Evolutionary conservation across 1,140 invertebrate genomes (phyloP), one percentile per base, ranked within the genome.

Genomic region (Drosophila fuyamai): DNA sequence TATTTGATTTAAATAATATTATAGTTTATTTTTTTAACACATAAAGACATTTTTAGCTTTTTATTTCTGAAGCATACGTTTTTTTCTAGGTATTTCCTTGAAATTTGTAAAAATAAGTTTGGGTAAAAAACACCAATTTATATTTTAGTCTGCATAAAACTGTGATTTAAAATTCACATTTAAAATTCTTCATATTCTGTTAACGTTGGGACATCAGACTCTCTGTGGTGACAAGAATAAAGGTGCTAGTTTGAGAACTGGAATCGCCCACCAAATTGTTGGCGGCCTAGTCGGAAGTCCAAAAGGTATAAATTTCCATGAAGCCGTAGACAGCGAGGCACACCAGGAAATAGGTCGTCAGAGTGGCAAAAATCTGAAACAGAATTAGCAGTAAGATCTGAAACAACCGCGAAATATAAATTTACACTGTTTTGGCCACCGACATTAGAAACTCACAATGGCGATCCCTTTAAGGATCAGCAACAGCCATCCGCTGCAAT

Each of bases 371-470:
- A 14, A 88, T 41, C 79, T 86, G 83, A 76, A 86, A 82, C 54
- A 76, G 38, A 79, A 86, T 82, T 58, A 79, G 44, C 76, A 78
- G 67, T 67, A 41, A 76, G 50, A 86, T 72, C 82, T 86, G 46
- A 70, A 81, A 76, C 46, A 81, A 76, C 76, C 47, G 14, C 32
- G 29, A 55, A 58, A n/a, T 13, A 62, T 65, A 14, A 43, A 58
- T 48, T 32, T 38, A 48, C n/a, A 18, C 16, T 51, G 16, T 56
- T 56, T 46, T 27, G 16, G 7, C 5, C 32, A 23, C 60, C 47
- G 14, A 46, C 47, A 66, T 66, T 38, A 38, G 41, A 50, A 78
- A 86, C 83, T 88, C 59, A 86, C 83, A 79, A 80, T 66, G 16
- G 38, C 12, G 9, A 70, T 5, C 23, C 65, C 32, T n/a, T 47